Conservation (phyloP, 2,888 invertebrate genomes). For the Drosophila tanythrix region DNA sequence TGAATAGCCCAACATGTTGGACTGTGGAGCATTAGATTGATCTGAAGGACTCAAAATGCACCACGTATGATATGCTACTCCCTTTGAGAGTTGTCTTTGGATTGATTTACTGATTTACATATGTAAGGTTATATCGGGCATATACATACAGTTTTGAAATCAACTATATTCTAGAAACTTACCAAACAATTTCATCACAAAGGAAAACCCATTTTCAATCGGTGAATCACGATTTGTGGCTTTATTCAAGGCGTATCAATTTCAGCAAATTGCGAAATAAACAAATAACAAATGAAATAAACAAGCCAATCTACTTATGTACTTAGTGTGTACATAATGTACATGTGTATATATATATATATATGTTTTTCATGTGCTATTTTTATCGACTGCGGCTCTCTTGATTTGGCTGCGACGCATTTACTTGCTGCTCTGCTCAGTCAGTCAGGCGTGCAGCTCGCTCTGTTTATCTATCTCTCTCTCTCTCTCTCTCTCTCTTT, state of each 20-base stretch:
- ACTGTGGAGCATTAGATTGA: constrained; percentile 33
- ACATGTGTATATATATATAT: background rate
- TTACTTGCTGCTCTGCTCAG: background rate
- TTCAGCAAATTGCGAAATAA: background rate
- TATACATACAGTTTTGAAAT: background rate
- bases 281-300: constrained; percentile 9
- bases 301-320: background rate
- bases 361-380: constrained; percentile 6
- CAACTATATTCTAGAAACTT: background rate
- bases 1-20: constrained; percentile 12
- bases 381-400: constrained; percentile 25
- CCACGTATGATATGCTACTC: constrained; percentile 1
- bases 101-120: background rate
- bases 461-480: background rate
- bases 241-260: background rate
- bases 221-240: constrained; percentile 7
- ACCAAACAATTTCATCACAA: constrained; percentile 19
- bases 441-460: constrained; percentile 14
- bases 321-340: background rate
- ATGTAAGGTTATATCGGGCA: background rate
- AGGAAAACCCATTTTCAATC: background rate
- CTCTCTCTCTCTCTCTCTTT: background rate
- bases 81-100: background rate
- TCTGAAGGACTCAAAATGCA: background rate
- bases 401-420: constrained; percentile 9